Base-by-base conservation (phyloP, 2,113 vertebrate species). In the Hippocampus abdominalis region DNA sequence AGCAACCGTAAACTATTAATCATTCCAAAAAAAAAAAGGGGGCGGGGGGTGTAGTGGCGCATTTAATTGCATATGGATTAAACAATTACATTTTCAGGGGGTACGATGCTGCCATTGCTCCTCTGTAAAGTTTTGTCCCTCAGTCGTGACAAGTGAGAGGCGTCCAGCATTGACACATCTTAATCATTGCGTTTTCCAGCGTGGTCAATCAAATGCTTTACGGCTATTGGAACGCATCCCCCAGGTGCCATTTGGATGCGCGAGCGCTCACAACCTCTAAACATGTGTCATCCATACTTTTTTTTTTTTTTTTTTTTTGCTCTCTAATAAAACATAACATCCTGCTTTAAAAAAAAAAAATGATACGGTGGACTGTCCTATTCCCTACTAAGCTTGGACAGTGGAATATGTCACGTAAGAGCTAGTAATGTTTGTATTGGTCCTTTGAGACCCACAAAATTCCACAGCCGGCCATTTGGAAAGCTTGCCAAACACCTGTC, bases 401-500 rank as follows among this genome's bases (percentile, higher is more conserved):
- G 66, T 64, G 69, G 64, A 73, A n/a, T 40, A 66, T 56, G 36
- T 64, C 53, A 65, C 63, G 46, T 75, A 56, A 64, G 68, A 62
- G 69, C 66, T 72, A 68, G 61, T 20, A 2, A 25, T 62, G 53
- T 67, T 83, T 61, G 36, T 44, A 44, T 8, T 46, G 54, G 56
- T 68, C 21, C 49, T 48, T 15, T 18, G 46, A 48, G 46, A 48
- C 48, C 48, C 48, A 49, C 48, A 49, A 49, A 49, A 20, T 20
- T 8, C 18, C 16, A 6, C 48, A 32, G 66, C 60, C 68, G 51
- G 42, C 64, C 18, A 40, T 25, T 71, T 72, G 70, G 76, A 79
- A 40, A 11, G 9, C 53, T 61, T 61, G 65, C 70, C 68, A 63
- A 74, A 70, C 68, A 79, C 65, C 76, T 75, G 73, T 73, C 68